Evolutionary conservation across 2,113 vertebrate genomes (phyloP).

Genomic region (Melanerpes aurifrons): DNA sequence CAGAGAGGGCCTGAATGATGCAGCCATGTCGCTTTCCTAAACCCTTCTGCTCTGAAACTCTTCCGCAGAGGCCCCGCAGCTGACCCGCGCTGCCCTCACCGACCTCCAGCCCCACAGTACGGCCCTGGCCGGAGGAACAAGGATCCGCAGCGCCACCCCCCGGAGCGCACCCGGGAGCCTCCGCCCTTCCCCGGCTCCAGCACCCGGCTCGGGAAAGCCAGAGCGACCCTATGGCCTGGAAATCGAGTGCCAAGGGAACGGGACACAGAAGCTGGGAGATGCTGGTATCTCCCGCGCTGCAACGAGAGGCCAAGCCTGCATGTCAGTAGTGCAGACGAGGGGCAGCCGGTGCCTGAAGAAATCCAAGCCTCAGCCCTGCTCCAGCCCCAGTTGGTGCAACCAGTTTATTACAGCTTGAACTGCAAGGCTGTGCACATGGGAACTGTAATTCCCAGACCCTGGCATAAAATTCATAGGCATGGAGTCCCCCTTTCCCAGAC

Average conservation of each 20-base stretch:
- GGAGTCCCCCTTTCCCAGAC: not conserved
- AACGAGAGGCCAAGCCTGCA: fast-evolving
- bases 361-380: not conserved
- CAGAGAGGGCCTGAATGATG: not conserved
- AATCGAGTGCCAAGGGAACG: not conserved
- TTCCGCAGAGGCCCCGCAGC: not conserved
- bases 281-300: not conserved
- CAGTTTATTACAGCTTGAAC: not conserved
- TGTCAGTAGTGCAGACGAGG: fast-evolving
- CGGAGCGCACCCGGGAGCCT: not conserved
- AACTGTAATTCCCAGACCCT: not conserved
- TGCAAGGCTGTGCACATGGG: not conserved
- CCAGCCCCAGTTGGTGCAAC: not conserved
- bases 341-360: not conserved
- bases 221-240: too few species aligned
- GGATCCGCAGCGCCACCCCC: not conserved
- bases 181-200: not conserved
- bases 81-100: not conserved
- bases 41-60: not conserved
- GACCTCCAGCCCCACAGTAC: too few species aligned
- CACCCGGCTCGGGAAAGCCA: not conserved
- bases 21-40: not conserved
- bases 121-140: too few species aligned
- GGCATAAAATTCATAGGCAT: not conserved
- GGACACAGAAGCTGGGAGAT: not conserved